phyloP scores from a whole-genome alignment of 2,113 vertebrate species.

The Apus apus region DNA sequence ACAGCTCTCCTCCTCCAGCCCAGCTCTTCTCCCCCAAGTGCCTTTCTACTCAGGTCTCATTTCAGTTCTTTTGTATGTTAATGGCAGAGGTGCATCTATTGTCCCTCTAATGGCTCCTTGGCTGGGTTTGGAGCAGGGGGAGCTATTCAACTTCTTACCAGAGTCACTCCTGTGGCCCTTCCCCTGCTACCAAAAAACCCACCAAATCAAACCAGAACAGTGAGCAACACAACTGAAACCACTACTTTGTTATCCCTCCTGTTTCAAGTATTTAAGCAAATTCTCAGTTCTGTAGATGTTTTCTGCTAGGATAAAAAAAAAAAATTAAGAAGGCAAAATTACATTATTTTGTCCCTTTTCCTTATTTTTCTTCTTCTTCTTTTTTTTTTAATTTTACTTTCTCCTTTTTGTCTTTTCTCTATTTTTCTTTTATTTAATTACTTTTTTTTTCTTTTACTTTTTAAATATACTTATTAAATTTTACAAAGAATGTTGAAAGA shows the following conservation, averaged over 20 bases:
- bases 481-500: not conserved
- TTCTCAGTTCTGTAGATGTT: not conserved
- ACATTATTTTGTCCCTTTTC: rapidly evolving
- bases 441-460: rapidly evolving
- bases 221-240: not conserved
- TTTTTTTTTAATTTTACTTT: too few relatives aligned
- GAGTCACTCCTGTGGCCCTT: too few relatives aligned
- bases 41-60: too few relatives aligned
- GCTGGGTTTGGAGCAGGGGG: too few relatives aligned
- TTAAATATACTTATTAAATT: not conserved
- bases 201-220: not conserved
- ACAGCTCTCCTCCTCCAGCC: too few relatives aligned
- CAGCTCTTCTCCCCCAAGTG: too few relatives aligned
- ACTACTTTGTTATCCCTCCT: not conserved
- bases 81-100: too few relatives aligned
- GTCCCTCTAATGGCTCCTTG: too few relatives aligned
- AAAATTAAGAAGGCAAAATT: not conserved
- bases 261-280: not conserved
- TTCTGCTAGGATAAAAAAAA: not conserved
- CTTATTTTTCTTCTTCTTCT: too few relatives aligned
- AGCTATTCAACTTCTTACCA: too few relatives aligned
- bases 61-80: too few relatives aligned
- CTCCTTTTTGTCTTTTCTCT: rapidly evolving
- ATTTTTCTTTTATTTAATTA: rapidly evolving
- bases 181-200: too few relatives aligned